Evolutionary conservation across 2,113 vertebrate genomes (phyloP).

Genomic region (Laterallus jamaicensis): DNA sequence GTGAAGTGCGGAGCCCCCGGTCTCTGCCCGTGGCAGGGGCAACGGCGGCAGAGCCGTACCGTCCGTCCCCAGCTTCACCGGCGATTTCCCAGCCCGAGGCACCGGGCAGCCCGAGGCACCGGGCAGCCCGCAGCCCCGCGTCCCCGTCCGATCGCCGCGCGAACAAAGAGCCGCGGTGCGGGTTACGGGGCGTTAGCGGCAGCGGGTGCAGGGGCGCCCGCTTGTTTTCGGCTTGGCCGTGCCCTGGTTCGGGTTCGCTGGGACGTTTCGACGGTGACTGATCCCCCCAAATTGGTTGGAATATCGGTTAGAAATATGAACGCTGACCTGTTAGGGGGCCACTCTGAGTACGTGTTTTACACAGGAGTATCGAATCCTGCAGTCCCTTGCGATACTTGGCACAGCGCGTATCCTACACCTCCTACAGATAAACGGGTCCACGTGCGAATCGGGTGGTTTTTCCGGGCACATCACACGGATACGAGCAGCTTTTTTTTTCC

Average conservation of each 20-base stretch:
- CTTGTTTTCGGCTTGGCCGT: neutral
- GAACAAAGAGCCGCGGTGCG: slow-evolving; percentile 27
- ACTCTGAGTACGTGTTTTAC: neutral
- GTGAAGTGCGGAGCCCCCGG: neutral
- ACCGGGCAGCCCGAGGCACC: neutral
- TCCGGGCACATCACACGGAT: neutral
- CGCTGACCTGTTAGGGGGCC: neutral
- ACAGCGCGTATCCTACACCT: neutral
- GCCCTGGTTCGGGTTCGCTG: too few species aligned
- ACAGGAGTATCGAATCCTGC: neutral
- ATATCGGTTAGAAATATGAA: neutral
- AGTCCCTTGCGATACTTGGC: neutral
- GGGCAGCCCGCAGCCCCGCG: neutral
- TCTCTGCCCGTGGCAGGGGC: neutral
- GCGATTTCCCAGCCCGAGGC: neutral
- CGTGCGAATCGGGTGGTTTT: neutral
- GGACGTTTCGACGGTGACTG: neutral
- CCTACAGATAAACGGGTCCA: neutral
- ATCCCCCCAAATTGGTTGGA: neutral
- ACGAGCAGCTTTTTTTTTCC: neutral
- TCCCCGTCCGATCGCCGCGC: neutral
- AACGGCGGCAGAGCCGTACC: neutral
- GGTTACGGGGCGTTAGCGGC: neutral
- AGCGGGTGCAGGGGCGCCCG: neutral
- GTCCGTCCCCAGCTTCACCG: neutral